Conservation (phyloP, 2,888 invertebrate species). For the Sinopyrophorus schimmeli region DNA sequence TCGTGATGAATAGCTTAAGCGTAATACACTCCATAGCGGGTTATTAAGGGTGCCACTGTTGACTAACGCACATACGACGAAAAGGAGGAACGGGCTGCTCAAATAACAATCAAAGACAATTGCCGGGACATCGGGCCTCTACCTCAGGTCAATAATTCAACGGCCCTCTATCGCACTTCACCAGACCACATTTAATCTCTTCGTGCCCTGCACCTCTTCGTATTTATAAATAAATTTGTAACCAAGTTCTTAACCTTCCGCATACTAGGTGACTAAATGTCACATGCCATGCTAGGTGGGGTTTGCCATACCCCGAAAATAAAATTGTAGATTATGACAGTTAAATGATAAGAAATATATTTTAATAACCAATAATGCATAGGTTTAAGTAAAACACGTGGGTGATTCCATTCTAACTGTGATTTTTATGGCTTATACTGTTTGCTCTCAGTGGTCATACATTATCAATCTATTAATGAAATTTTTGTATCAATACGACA, state of each 20-base stretch:
- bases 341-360: too few species aligned
- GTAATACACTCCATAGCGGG: slow-evolving; percentile 45
- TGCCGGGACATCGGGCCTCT: slow-evolving; percentile 43
- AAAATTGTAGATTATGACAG: too few species aligned
- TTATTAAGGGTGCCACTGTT: slow-evolving; percentile 40
- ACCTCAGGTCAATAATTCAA: slow-evolving; percentile 46
- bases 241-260: slow-evolving; percentile 47
- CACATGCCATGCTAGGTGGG: too few species aligned
- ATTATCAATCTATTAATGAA: too few species aligned
- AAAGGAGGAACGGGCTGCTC: slow-evolving; percentile 46
- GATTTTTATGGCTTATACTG: too few species aligned
- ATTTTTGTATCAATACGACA: too few species aligned
- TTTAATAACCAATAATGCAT: too few species aligned
- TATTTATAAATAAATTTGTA: slow-evolving; percentile 50
- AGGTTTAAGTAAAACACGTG: too few species aligned
- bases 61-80: slow-evolving; percentile 40
- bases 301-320: too few species aligned
- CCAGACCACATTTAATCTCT: slow-evolving; percentile 49
- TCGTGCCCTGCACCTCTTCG: slow-evolving; percentile 39
- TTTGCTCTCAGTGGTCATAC: too few species aligned
- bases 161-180: slow-evolving; percentile 47
- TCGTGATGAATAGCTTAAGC: slow-evolving; percentile 53
- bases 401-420: too few species aligned
- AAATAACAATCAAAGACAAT: slow-evolving; percentile 52
- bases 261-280: too few species aligned